Evolutionary conservation across 2,113 vertebrate species (phyloP).

Genomic region (Formicarius rufipectus): DNA sequence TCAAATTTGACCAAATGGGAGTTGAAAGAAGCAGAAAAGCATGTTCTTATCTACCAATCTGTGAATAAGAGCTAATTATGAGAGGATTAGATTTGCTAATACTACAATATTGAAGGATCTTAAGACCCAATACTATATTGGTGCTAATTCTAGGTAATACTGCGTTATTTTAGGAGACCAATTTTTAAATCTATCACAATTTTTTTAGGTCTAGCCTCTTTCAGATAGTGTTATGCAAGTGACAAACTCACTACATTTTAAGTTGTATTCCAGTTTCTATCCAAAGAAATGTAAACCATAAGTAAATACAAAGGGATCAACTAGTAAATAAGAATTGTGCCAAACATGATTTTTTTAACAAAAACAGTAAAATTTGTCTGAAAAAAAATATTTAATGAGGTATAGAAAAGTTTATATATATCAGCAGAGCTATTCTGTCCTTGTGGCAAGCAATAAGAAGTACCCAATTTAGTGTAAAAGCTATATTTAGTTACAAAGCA

Average conservation of each 20-base stretch:
- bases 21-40: conserved; percentile 44
- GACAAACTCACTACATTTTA: background rate
- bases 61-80: conserved; percentile 59
- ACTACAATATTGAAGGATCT: conserved; percentile 8
- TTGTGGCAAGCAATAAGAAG: conserved; percentile 57
- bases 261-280: background rate
- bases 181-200: background rate
- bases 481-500: conserved; percentile 64
- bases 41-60: conserved; percentile 31
- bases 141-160: conserved; percentile 33
- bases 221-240: background rate
- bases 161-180: background rate
- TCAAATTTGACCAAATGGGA: conserved; percentile 51
- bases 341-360: conserved; percentile 21
- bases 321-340: conserved; percentile 33
- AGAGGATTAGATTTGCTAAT: conserved; percentile 54
- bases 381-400: conserved; percentile 32
- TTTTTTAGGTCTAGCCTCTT: background rate
- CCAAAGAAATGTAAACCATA: background rate
- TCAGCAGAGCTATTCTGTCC: conserved; percentile 35
- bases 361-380: conserved; percentile 3
- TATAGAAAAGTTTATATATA: conserved; percentile 50
- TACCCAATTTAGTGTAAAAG: conserved; percentile 65
- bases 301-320: conserved; percentile 39
- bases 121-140: background rate